A percentile compares a stretch with the other conserved stretches of the same genome.
These are phyloP conservation scores for Acromyrmex charruanus DNA, from an alignment of 1,140 invertebrate species.

Conservation along the genomic window DNA sequence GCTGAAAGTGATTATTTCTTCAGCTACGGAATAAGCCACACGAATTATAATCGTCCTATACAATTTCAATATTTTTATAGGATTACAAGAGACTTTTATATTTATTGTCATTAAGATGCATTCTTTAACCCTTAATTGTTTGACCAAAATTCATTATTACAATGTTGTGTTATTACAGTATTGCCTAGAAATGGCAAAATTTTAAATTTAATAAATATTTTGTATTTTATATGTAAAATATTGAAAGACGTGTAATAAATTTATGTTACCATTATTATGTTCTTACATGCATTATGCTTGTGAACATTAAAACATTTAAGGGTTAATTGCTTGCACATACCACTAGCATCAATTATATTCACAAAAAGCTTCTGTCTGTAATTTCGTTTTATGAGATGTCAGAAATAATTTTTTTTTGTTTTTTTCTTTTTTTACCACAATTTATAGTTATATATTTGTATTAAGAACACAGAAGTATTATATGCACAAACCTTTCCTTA, in stretches of 20 bases:
- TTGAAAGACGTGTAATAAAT: constrained; percentile 4
- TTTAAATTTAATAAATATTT: constrained; percentile 24
- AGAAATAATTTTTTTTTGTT: constrained; percentile 31
- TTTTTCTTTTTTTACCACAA: constrained; percentile 3
- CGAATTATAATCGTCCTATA: constrained; percentile 48
- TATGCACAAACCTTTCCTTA: constrained; percentile 65
- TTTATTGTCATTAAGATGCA: constrained; percentile 66
- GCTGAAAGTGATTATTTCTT: constrained; percentile 66
- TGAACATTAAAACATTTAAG: constrained; percentile 52
- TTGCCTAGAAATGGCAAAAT: background rate
- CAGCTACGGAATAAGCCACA: constrained; percentile 67
- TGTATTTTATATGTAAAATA: constrained; percentile 14
- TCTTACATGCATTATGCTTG: background rate
- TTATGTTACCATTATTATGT: constrained; percentile 12
- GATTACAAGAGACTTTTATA: constrained; percentile 70
- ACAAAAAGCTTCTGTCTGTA: constrained; percentile 13
- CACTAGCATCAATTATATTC: constrained; percentile 31
- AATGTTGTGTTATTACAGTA: background rate
- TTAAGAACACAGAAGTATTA: constrained; percentile 59
- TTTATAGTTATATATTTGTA: constrained; percentile 3
- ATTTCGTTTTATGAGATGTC: constrained; percentile 5
- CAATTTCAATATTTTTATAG: constrained; percentile 55
- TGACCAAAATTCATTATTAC: background rate
- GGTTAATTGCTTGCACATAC: constrained; percentile 42
- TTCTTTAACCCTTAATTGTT: constrained; percentile 56